Evolutionary conservation across 2,888 invertebrate genomes (phyloP), one percentile per base, ranked within the genome.

Genomic region (Lasioglossum pauxillum): DNA sequence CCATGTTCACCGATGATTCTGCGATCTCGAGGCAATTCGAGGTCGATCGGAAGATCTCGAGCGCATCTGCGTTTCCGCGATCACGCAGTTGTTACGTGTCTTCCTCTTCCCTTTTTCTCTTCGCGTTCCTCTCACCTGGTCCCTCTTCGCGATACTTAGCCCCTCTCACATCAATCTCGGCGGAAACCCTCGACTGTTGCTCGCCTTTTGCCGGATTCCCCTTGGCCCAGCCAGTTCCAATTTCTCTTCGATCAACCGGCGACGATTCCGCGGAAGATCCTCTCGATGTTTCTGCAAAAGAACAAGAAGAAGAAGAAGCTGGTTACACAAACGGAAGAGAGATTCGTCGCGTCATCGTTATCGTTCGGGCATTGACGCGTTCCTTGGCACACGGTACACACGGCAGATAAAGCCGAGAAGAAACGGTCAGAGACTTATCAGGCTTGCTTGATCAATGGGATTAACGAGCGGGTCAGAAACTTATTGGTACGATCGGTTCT

Each of bases 311-410:
- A 27, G 75, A 38, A 49, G 75, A 69, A 41, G 16, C 73, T 31
- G 69, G 60, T n/a, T 84, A 64, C 38, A 82, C 77, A 41, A 82
- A 78, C 69, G 23, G 64, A 49, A 46, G 46, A 78, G 41, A 75
- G 19, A n/a, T 41, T 19, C 23, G 19, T 53, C 73, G 64, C 49
- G 73, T 73, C 78, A 49, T 60, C 23, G 38, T 38, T 71, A 49
- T 60, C 23, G 38, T 44, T 71, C 38, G 85, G 76, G 16, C 84
- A 84, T 81, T 88, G 79, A 80, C 80, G 8, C 67, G 79, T 77
- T 87, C 73, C 78, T 79, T 79, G 38, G 0, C 76, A 14, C 31
- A 8, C 27, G 57, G 73, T 53, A 60, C 76, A 80, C 84, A 73
- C 38, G 41, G 38, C 53, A 38, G 72, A 80, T 60, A 82, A 49